phyloP scores from a whole-genome alignment of 2,113 vertebrate species.

The Anoura caudifer region DNA sequence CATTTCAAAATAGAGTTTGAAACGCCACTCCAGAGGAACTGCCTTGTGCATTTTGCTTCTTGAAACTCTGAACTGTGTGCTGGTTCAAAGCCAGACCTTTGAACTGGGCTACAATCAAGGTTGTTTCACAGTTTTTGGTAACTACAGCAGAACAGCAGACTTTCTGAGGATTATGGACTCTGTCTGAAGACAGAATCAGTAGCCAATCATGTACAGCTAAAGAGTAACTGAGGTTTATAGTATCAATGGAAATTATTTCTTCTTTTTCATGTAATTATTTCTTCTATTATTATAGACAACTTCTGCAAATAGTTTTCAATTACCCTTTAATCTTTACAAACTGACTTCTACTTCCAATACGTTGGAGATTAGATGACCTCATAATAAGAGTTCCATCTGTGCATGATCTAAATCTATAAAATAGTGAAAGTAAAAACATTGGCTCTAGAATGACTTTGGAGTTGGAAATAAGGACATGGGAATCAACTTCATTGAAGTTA shows the following conservation, averaged over 20 bases:
- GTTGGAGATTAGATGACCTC: neutral
- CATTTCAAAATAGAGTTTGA: neutral
- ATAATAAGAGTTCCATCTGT: neutral
- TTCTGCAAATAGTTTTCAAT: neutral
- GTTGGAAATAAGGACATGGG: neutral
- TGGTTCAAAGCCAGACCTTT: neutral
- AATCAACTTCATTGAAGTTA: neutral
- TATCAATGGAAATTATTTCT: neutral
- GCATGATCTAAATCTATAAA: neutral
- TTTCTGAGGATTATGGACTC: neutral
- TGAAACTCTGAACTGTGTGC: neutral
- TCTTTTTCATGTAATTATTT: neutral
- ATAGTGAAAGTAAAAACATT: neutral
- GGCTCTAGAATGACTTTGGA: neutral
- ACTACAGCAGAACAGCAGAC: neutral
- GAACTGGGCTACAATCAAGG: neutral
- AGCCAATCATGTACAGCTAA: neutral
- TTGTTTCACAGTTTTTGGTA: neutral
- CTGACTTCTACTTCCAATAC: neutral
- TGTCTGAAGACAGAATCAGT: neutral
- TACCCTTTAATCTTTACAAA: constrained; percentile 24
- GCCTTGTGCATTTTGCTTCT: neutral
- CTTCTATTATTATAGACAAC: neutral
- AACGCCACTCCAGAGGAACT: neutral
- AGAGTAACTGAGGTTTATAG: neutral